phyloP scores from a whole-genome alignment of 2,888 invertebrate species.

The Rotaria macrura region DNA sequence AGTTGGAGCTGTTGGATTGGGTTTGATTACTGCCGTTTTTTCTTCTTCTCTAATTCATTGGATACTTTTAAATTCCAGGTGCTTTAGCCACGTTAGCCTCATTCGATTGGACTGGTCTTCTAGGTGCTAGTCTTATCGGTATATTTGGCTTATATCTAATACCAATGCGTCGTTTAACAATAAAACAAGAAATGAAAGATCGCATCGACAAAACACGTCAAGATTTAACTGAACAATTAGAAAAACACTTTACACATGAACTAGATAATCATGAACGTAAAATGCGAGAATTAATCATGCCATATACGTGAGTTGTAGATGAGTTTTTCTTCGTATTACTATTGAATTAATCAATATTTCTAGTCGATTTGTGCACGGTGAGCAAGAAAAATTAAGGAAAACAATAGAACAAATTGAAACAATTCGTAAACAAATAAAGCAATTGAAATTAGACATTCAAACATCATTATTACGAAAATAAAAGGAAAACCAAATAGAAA shows the following conservation, averaged over 20 bases:
- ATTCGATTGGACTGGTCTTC: slow-evolving; percentile 7
- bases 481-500: no score
- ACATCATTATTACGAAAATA: background rate
- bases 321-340: no score
- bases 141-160: slow-evolving; percentile 2
- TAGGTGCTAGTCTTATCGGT: background rate
- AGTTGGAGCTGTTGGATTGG: slow-evolving; percentile 9
- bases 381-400: slow-evolving; percentile 2
- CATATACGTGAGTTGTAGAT: background rate
- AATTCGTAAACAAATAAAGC: background rate
- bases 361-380: background rate
- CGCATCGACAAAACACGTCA: background rate
- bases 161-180: background rate
- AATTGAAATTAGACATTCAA: slow-evolving; percentile 14
- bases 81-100: background rate
- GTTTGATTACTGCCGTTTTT: background rate
- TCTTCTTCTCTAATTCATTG: no score
- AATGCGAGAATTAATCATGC: background rate
- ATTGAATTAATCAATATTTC: background rate
- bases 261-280: background rate
- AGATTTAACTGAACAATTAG: background rate
- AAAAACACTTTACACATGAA: background rate
- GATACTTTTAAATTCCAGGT: no score
- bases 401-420: background rate
- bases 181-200: slow-evolving; percentile 11